Base-by-base conservation (phyloP, 37 sponge, comb jelly and placozoan species). In the Eunapius fragilis region DNA sequence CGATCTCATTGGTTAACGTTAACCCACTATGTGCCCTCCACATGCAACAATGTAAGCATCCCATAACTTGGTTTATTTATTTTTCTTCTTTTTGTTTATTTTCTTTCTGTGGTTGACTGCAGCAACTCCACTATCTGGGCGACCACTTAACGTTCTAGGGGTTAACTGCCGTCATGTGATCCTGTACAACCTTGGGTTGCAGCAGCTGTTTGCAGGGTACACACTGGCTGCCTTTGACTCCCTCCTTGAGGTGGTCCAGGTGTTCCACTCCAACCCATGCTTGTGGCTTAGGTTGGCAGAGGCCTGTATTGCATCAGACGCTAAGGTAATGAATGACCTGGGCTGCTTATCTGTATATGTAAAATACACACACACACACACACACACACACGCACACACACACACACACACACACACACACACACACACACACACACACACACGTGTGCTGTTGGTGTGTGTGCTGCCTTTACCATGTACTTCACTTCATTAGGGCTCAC, bases 231-330 rank as follows among this genome's bases (percentile, higher is more conserved):
- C 97, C 22, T 98, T 98, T 83, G 96, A 95, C 78, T 91, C 90
- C n/a, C 91, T 98, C 41, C 76, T 97, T 79, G 92, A 93, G 70
- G 94, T 93, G 12, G 96, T 93, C 9, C 96, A 95, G 35, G 99
- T 95, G 49, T 97, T 85, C 89, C 92, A 95, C 77, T 78, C 94
- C 33, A 96, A 97, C 75, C 97, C 99, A 23, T 89, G 89, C 17
- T 87, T 97, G 47, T 98, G 99, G 99, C 89, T 97, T 25, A 78
- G 97, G 30, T 83, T 98, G 26, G 99, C 99, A 37, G 99, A 98
- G 87, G 86, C 95, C 23, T 97, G 94, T 72, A 89, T 98, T 70
- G 93, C 96, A 31, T 72, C 95, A 23, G 85, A 95, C 32, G 74
- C 81, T 38, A 79, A 87, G 81, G 95, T 95, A 45, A 71, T 77